These are phyloP conservation scores for Neoscelio sp. DNA, from an alignment of 2,888 invertebrate genomes.

Conservation along the genomic window DNA sequence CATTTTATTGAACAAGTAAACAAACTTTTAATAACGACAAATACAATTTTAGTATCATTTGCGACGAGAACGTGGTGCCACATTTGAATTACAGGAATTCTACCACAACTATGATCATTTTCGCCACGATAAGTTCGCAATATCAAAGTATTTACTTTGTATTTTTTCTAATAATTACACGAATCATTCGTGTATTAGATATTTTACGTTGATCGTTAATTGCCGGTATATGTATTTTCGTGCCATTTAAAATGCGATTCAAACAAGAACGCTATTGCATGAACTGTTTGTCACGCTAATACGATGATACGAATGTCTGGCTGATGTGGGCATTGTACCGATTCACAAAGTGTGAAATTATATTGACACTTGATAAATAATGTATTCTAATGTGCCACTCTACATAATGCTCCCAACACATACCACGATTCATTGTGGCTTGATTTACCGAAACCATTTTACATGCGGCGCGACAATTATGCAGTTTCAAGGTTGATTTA, in stretches of 20 bases:
- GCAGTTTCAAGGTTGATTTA: constrained; percentile 63
- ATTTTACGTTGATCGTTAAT: no score
- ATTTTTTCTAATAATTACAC: no score
- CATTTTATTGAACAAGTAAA: no score
- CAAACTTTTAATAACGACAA: no score
- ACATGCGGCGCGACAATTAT: constrained; percentile 58
- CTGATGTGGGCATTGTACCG: constrained; percentile 51
- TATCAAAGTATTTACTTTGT: no score
- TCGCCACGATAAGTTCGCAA: no score
- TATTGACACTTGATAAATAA: constrained; percentile 69
- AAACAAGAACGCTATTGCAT: constrained; percentile 13
- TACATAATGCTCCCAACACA: constrained; percentile 56
- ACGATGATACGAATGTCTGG: constrained; percentile 43
- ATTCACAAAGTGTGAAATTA: constrained; percentile 59
- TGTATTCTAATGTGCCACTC: constrained; percentile 64
- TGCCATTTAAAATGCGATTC: constrained; percentile 19
- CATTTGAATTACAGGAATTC: no score
- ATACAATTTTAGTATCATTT: no score
- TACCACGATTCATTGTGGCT: constrained; percentile 51
- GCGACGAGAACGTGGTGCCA: no score
- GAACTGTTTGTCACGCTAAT: constrained; percentile 44
- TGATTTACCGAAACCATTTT: constrained; percentile 65
- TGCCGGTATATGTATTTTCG: constrained; percentile 7
- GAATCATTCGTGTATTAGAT: no score
- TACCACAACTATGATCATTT: no score